These are phyloP conservation scores for Blomia tropicalis DNA, from an alignment of 2,888 invertebrate species.

Conservation along the genomic window DNA sequence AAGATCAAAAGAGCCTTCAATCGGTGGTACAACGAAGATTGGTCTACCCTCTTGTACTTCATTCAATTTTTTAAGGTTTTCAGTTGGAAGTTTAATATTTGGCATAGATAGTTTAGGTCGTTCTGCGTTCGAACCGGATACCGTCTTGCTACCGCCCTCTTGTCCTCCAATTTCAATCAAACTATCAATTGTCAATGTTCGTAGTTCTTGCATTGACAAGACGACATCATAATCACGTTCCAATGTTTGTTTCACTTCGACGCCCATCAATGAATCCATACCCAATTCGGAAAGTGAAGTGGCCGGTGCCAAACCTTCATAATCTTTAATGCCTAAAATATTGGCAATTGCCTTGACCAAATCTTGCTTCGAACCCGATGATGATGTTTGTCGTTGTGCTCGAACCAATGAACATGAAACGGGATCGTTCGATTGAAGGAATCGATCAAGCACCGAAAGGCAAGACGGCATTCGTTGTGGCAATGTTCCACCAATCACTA, in stretches of 20 bases:
- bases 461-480: slow-evolving; percentile 93
- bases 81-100: slow-evolving; percentile 55
- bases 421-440: slow-evolving; percentile 66
- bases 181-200: slow-evolving; percentile 60
- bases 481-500: slow-evolving; percentile 81
- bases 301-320: slow-evolving; percentile 54
- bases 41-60: slow-evolving; percentile 33
- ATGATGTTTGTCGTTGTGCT: slow-evolving; percentile 54
- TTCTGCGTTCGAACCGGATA: slow-evolving; percentile 30
- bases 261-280: slow-evolving; percentile 96
- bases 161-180: slow-evolving; percentile 43
- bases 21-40: slow-evolving; percentile 54
- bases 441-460: slow-evolving; percentile 64
- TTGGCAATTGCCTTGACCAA: slow-evolving; percentile 66
- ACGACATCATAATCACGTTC: slow-evolving; percentile 81
- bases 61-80: slow-evolving; percentile 50
- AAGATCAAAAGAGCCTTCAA: slow-evolving; percentile 64
- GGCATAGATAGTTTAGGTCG: slow-evolving; percentile 32
- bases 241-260: slow-evolving; percentile 90
- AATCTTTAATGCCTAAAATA: slow-evolving; percentile 77
- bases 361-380: slow-evolving; percentile 44
- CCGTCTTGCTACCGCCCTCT: slow-evolving; percentile 25
- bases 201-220: slow-evolving; percentile 75
- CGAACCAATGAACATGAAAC: slow-evolving; percentile 69
- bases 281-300: slow-evolving; percentile 80